Evolutionary conservation across 2,888 invertebrate species (phyloP).

Genomic region (Aporophyla nigra): DNA sequence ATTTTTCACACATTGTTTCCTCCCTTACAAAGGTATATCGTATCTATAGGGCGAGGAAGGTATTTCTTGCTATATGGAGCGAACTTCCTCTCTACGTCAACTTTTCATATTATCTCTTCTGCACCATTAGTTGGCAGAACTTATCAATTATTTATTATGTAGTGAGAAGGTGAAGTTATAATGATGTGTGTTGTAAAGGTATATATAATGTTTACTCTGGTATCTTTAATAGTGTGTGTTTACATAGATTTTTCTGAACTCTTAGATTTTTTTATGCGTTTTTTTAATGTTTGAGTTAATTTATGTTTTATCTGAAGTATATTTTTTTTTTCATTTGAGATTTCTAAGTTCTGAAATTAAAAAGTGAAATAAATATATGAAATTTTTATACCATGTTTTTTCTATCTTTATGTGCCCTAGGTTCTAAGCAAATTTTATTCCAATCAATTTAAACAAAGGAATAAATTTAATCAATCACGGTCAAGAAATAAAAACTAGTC

Average conservation of each 20-base stretch:
- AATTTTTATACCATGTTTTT: background rate
- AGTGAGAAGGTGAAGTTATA: conserved; percentile 25
- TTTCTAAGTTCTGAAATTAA: too few relatives aligned
- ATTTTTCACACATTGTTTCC: conserved; percentile 50
- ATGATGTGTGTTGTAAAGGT: background rate
- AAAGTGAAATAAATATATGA: background rate
- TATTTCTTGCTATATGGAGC: conserved; percentile 18
- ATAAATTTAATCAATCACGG: background rate
- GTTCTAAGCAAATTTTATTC: background rate
- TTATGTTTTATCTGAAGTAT: background rate
- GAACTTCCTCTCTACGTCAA: conserved; percentile 69
- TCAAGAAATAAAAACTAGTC: too few relatives aligned
- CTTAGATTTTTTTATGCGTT: background rate
- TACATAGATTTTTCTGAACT: background rate
- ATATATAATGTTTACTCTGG: background rate
- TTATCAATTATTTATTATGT: conserved; percentile 70
- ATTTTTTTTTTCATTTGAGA: background rate
- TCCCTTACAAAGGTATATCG: conserved; percentile 20
- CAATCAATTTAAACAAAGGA: background rate
- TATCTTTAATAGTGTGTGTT: conserved; percentile 3
- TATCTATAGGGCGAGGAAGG: background rate
- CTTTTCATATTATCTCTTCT: conserved; percentile 79
- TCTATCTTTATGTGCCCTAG: too few relatives aligned
- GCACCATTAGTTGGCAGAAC: conserved; percentile 76
- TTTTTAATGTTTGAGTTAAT: background rate